These are phyloP conservation scores for Artibeus lituratus DNA, from an alignment of 2,797 vertebrate species.

Conservation along the genomic window DNA sequence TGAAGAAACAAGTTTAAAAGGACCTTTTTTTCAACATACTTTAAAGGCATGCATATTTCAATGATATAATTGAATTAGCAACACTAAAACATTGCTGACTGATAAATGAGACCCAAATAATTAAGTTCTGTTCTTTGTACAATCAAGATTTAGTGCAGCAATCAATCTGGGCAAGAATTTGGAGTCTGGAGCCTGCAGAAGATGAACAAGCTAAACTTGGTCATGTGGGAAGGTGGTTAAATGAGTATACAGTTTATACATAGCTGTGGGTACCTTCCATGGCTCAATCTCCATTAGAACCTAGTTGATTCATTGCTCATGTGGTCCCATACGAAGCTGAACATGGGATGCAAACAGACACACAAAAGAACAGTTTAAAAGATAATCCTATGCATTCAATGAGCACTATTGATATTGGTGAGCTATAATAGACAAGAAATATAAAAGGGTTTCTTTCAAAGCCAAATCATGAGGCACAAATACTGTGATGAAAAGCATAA, in stretches of 20 bases:
- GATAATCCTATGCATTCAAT: neutral
- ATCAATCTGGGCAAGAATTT: constrained; percentile 58
- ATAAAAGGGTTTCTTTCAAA: neutral
- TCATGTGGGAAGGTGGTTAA: constrained; percentile 62
- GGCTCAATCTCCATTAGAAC: constrained; percentile 70
- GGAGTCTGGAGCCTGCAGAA: constrained; percentile 62
- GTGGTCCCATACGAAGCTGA: constrained; percentile 34
- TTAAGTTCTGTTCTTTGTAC: constrained; percentile 68
- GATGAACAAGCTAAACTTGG: constrained; percentile 69
- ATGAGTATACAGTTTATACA: constrained; percentile 42
- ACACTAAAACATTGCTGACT: constrained; percentile 40
- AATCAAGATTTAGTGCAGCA: constrained; percentile 67
- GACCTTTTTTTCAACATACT: constrained; percentile 42
- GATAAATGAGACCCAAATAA: constrained; percentile 75
- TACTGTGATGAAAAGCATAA: constrained; percentile 1
- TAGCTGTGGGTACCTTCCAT: constrained; percentile 21
- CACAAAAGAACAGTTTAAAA: constrained; percentile 43
- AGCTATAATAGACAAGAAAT: neutral
- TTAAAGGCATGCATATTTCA: constrained; percentile 53
- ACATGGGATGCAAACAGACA: constrained; percentile 16
- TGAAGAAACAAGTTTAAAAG: constrained; percentile 50
- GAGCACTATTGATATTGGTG: neutral
- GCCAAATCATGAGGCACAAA: constrained; percentile 27
- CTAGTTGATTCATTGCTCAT: constrained; percentile 37
- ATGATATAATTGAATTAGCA: constrained; percentile 55